Evolutionary conservation across 2,888 invertebrate genomes (phyloP).

Genomic region (Agapostemon virescens): DNA sequence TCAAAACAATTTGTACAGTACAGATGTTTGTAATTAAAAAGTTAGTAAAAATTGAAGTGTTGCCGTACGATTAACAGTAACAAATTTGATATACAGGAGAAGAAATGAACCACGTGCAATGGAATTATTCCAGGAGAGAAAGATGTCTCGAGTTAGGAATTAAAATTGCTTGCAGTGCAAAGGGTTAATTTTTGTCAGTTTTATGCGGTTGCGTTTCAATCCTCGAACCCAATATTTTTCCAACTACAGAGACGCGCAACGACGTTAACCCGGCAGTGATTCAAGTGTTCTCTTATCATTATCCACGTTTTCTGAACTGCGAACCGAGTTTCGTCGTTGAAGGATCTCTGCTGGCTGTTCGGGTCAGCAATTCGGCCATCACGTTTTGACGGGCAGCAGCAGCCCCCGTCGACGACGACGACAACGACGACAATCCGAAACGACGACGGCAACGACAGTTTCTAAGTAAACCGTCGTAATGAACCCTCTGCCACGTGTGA

Average conservation of each 20-base stretch:
- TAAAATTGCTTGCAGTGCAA: no score
- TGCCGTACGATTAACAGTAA: no score
- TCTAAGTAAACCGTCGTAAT: slow-evolving; percentile 48
- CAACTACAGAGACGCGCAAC: background rate
- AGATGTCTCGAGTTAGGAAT: no score
- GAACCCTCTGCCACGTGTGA: slow-evolving; percentile 44
- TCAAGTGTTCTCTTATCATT: background rate
- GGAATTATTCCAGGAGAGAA: no score
- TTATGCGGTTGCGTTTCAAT: no score
- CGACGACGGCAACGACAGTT: slow-evolving; percentile 42
- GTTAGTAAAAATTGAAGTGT: no score
- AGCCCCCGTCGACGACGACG: slow-evolving; percentile 27
- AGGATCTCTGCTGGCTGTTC: background rate
- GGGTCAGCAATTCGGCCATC: slow-evolving; percentile 20
- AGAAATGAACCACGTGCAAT: no score
- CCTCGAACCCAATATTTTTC: no score
- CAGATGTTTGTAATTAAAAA: no score
- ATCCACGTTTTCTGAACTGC: background rate
- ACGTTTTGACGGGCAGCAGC: slow-evolving; percentile 35
- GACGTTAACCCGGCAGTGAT: background rate
- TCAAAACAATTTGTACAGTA: no score
- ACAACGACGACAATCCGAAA: slow-evolving; percentile 48
- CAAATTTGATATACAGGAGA: no score
- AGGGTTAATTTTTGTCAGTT: no score
- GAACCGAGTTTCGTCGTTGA: background rate